A percentile compares a stretch with the other conserved stretches of the same genome.
phyloP scores from a whole-genome alignment of 2,888 invertebrate genomes.

The Pterostichus niger region DNA sequence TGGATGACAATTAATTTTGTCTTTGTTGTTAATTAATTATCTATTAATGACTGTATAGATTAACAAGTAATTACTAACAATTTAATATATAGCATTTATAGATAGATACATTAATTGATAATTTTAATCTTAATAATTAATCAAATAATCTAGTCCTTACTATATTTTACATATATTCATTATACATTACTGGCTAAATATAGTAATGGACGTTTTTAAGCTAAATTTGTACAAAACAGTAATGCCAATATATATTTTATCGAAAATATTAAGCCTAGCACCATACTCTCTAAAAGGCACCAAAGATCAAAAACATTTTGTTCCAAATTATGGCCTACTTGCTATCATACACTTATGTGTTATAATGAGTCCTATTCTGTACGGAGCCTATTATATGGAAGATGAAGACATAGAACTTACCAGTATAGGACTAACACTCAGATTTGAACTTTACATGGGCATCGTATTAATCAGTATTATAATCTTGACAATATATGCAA shows the following conservation, averaged over 20 bases:
- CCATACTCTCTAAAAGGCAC: constrained; percentile 68
- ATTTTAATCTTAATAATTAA: no score
- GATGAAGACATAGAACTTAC: constrained; percentile 65
- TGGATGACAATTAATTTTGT: no score
- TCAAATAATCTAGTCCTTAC: no score
- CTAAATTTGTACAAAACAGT: constrained; percentile 69
- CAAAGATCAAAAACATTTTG: constrained; percentile 61
- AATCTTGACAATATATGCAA: constrained; percentile 67
- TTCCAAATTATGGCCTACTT: constrained; percentile 67
- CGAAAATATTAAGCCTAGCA: constrained; percentile 70
- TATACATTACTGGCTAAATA: no score
- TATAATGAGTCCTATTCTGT: constrained; percentile 68
- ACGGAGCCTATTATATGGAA: constrained; percentile 67
- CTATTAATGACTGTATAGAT: no score
- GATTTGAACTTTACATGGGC: constrained; percentile 70
- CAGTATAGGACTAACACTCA: constrained; percentile 69
- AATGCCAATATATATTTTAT: constrained; percentile 69
- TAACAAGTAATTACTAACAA: no score
- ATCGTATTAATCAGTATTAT: constrained; percentile 68
- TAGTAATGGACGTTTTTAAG: neutral
- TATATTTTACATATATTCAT: no score
- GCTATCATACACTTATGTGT: constrained; percentile 63
- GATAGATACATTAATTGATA: no score
- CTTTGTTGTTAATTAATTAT: no score
- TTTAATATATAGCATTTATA: no score